Conservation (phyloP, 2,888 invertebrate species). For the Tetrapedia diversipes region DNA sequence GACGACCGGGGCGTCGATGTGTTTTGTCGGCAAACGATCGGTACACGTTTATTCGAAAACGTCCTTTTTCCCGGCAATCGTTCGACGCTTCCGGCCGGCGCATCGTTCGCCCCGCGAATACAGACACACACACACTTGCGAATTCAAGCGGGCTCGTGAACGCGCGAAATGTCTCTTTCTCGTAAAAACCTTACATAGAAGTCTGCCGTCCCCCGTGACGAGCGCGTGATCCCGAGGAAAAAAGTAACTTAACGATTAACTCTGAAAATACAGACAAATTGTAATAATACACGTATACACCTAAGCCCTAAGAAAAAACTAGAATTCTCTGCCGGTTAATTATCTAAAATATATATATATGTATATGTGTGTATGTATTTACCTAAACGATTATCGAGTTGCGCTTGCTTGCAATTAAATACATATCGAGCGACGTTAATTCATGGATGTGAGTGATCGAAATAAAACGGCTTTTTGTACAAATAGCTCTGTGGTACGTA, state of each 20-base stretch:
- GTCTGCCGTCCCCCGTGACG: constrained; percentile 36
- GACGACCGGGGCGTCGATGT: constrained; percentile 20
- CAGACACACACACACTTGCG: constrained; percentile 41
- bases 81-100: constrained; percentile 9
- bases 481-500: constrained; percentile 76
- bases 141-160: constrained; percentile 61
- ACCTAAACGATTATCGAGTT: constrained; percentile 58
- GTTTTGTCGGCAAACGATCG: too few relatives aligned
- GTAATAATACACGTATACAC: constrained; percentile 46
- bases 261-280: constrained; percentile 60
- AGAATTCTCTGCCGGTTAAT: constrained; percentile 63
- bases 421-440: constrained; percentile 57
- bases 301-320: constrained; percentile 68
- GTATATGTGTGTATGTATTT: constrained; percentile 26
- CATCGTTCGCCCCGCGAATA: constrained; percentile 44
- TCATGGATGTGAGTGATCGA: constrained; percentile 58
- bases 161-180: constrained; percentile 52
- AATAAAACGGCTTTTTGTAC: constrained; percentile 75
- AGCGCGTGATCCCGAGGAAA: constrained; percentile 31
- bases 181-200: constrained; percentile 60
- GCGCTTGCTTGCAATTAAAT: constrained; percentile 62
- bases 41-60: too few relatives aligned
- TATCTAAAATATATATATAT: constrained; percentile 66
- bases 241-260: constrained; percentile 60
- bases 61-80: neutral